Evolutionary conservation across 1,140 invertebrate genomes (phyloP).

Genomic region (Eupristina koningsbergeri): DNA sequence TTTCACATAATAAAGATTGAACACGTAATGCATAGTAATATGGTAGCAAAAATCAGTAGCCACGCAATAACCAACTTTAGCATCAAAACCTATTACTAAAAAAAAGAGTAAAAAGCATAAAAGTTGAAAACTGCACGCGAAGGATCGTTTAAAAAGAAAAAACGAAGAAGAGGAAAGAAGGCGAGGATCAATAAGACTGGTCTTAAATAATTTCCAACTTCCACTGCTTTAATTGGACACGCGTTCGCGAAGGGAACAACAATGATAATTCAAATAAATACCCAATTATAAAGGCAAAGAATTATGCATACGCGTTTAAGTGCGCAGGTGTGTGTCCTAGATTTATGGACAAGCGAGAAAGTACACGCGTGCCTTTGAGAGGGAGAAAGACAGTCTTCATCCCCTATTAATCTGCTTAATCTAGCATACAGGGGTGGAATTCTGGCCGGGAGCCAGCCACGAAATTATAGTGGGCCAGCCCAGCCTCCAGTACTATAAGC

Average conservation of each 20-base stretch:
- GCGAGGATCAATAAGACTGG: background rate
- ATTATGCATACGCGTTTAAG: background rate
- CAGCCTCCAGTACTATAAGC: background rate
- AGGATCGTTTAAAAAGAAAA: background rate
- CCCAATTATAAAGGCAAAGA: conserved; percentile 46
- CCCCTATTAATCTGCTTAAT: conserved; percentile 42
- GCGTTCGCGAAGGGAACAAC: too few species aligned
- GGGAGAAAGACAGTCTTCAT: background rate
- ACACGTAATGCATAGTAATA: background rate
- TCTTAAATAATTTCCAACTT: conserved; percentile 1
- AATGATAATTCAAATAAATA: conserved; percentile 50
- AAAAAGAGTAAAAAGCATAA: background rate
- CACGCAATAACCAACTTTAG: conserved; percentile 6
- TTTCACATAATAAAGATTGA: background rate
- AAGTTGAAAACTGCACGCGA: background rate
- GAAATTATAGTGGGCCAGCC: too few species aligned
- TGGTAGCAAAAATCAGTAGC: background rate
- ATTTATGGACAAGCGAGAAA: conserved; percentile 38
- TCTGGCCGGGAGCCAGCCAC: conserved; percentile 39
- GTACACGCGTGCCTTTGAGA: background rate
- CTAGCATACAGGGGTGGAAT: conserved; percentile 37
- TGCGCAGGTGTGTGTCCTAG: too few species aligned
- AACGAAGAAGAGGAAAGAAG: background rate
- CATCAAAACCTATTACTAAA: background rate
- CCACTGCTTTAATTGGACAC: conserved; percentile 35